These are phyloP conservation scores for Acanthosoma haemorrhoidale DNA, from an alignment of 2,888 invertebrate genomes.

Conservation along the genomic window DNA sequence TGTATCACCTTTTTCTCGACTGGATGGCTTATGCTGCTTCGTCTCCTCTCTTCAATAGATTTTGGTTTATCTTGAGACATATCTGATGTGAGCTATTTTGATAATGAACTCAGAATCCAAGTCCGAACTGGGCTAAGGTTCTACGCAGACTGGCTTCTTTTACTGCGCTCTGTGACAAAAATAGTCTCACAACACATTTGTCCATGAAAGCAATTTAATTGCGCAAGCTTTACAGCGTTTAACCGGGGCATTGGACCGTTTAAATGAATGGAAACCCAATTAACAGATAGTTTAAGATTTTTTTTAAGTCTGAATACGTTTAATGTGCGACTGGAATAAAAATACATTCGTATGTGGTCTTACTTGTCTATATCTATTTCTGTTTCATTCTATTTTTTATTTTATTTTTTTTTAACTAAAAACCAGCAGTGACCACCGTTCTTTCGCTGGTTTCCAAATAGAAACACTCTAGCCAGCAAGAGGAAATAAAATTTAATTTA, in stretches of 20 bases:
- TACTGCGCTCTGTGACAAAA: neutral
- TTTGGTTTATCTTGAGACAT: slow-evolving; percentile 21
- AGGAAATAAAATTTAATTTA: no score
- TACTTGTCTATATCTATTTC: no score
- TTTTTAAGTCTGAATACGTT: no score
- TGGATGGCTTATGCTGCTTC: slow-evolving; percentile 31
- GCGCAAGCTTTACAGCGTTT: slow-evolving; percentile 14
- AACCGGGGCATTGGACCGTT: neutral
- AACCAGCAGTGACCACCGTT: no score
- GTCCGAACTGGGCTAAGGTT: slow-evolving; percentile 14
- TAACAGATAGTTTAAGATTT: no score
- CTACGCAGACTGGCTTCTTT: slow-evolving; percentile 14
- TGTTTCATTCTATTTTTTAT: no score
- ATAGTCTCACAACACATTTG: slow-evolving; percentile 24
- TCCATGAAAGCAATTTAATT: slow-evolving; percentile 22
- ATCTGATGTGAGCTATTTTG: neutral
- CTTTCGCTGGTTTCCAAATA: no score
- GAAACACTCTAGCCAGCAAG: no score
- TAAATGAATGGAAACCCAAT: neutral
- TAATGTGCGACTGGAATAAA: no score
- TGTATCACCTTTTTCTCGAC: slow-evolving; percentile 30
- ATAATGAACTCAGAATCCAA: neutral
- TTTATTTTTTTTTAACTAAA: no score
- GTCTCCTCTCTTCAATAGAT: slow-evolving; percentile 29
- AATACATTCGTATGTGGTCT: no score